These are phyloP conservation scores for Spinibarbus caldwelli DNA, from an alignment of 2,797 vertebrate species.

Conservation along the genomic window DNA sequence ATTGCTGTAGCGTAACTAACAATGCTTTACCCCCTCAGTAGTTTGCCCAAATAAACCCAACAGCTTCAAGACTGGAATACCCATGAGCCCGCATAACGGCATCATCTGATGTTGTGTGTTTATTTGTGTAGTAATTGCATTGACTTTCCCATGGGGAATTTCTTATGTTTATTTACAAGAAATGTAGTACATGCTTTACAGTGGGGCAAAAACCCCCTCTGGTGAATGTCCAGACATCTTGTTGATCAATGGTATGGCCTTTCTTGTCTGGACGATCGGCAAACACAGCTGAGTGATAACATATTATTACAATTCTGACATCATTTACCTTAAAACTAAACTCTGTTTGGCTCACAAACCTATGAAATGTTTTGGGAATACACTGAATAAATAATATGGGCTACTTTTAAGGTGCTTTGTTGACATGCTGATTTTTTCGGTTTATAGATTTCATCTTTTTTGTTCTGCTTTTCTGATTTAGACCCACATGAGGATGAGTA, in stretches of 20 bases:
- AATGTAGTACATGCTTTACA: neutral
- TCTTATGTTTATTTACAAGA: constrained; percentile 25
- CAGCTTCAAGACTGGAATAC: constrained; percentile 10
- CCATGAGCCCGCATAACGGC: neutral
- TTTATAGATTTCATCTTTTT: neutral
- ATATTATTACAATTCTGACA: too few relatives aligned
- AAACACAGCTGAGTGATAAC: neutral
- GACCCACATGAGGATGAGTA: neutral
- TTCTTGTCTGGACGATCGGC: neutral
- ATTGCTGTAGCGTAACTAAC: neutral
- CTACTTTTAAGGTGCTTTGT: neutral
- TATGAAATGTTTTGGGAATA: neutral
- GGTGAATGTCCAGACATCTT: neutral
- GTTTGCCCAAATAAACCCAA: neutral
- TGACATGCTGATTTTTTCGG: neutral
- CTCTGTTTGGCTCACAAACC: neutral
- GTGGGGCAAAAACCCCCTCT: neutral
- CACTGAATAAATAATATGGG: neutral
- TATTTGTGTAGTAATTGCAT: neutral
- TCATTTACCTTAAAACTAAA: neutral
- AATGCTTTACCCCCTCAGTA: neutral
- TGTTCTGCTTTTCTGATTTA: neutral
- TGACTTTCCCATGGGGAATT: constrained; percentile 25
- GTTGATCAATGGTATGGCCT: neutral
- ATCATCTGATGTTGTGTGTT: constrained; percentile 14